Conservation (phyloP, 2,888 invertebrate genomes). For the Lacanobia wlatinum region DNA sequence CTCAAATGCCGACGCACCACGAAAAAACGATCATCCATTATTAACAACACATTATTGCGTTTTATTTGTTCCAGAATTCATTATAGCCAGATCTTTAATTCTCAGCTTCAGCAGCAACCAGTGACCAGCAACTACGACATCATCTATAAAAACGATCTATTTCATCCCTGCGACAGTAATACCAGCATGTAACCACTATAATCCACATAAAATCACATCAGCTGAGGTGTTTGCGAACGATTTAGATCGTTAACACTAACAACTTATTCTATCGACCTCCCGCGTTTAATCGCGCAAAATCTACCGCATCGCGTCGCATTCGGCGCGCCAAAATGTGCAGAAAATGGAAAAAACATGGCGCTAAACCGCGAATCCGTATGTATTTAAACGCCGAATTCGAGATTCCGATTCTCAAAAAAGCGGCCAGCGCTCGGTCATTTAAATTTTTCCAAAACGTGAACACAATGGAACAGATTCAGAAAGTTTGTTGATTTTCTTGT, state of each 20-base stretch:
- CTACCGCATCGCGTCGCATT: slow-evolving; percentile 84
- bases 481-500: slow-evolving; percentile 79
- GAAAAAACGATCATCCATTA: slow-evolving; percentile 71
- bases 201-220: slow-evolving; percentile 68
- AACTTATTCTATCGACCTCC: slow-evolving; percentile 88
- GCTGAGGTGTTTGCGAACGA: slow-evolving; percentile 75
- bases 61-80: slow-evolving; percentile 60
- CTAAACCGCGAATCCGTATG: slow-evolving; percentile 90
- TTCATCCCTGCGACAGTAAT: slow-evolving; percentile 30
- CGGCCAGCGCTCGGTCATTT: slow-evolving; percentile 86
- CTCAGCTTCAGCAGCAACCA: slow-evolving; percentile 19
- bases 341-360: slow-evolving; percentile 91
- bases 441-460: slow-evolving; percentile 90
- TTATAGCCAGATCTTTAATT: slow-evolving; percentile 32
- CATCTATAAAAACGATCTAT: slow-evolving; percentile 22
- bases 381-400: slow-evolving; percentile 90
- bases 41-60: slow-evolving; percentile 66
- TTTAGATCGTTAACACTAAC: slow-evolving; percentile 87
- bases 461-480: slow-evolving; percentile 90
- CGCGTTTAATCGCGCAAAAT: slow-evolving; percentile 87
- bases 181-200: slow-evolving; percentile 41
- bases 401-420: slow-evolving; percentile 87
- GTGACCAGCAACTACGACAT: slow-evolving; percentile 15
- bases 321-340: slow-evolving; percentile 87
- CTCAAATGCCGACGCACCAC: slow-evolving; percentile 73